These are phyloP conservation scores for Rallus crepitans DNA, from an alignment of 2,797 vertebrate species.

Conservation along the genomic window DNA sequence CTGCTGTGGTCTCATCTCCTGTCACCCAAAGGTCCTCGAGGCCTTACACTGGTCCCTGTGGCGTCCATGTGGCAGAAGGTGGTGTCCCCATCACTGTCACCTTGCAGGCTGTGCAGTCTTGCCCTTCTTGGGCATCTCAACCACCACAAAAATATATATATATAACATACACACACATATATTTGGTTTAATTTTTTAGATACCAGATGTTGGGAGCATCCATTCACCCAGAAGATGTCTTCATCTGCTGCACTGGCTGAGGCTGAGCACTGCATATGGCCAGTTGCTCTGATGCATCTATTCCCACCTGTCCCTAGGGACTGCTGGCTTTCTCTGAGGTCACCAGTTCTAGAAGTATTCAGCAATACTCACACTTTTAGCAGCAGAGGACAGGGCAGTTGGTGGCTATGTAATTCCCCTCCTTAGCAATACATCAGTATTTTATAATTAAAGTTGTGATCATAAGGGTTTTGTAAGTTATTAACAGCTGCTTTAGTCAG, in stretches of 20 bases:
- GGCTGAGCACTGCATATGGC: fast-evolving
- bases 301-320: not conserved
- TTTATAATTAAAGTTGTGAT: not conserved
- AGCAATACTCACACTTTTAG: not conserved
- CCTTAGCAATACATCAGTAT: not conserved
- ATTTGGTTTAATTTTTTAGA: not conserved
- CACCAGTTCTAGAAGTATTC: not conserved
- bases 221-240: not conserved
- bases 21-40: fast-evolving
- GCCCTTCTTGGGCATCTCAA: not conserved
- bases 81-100: not conserved
- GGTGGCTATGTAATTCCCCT: not conserved
- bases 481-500: slow-evolving; percentile 10
- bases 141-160: no score
- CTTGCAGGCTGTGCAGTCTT: not conserved
- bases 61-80: not conserved
- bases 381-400: not conserved
- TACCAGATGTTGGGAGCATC: not conserved
- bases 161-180: no score
- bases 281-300: not conserved
- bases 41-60: not conserved
- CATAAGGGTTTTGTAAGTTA: not conserved
- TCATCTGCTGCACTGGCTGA: not conserved
- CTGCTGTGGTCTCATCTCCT: not conserved
- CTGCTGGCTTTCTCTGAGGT: not conserved